Evolutionary conservation across 1,140 invertebrate species (phyloP).

Genomic region (Pseudomyrmex pallidus): DNA sequence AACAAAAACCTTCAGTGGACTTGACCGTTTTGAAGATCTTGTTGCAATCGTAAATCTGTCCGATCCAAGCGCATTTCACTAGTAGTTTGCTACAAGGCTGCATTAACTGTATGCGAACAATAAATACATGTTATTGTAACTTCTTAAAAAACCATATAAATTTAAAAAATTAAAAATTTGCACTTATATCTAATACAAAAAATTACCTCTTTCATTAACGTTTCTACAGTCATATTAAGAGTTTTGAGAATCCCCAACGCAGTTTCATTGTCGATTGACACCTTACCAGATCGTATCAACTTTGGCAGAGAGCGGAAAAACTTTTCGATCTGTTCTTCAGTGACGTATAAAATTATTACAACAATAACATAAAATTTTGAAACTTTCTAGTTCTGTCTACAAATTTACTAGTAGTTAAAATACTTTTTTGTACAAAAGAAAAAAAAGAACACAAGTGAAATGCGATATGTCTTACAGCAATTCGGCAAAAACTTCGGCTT

Average conservation of each 20-base stretch:
- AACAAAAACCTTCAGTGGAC: slow-evolving; percentile 77
- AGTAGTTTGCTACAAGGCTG: slow-evolving; percentile 76
- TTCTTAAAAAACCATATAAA: background rate
- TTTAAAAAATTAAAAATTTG: too few species aligned
- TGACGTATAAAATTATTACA: slow-evolving; percentile 17
- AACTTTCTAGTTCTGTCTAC: background rate
- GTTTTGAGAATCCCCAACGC: too few species aligned
- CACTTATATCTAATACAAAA: too few species aligned
- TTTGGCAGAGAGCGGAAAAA: slow-evolving; percentile 71
- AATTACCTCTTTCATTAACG: slow-evolving; percentile 67
- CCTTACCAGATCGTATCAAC: slow-evolving; percentile 68
- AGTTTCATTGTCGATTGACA: slow-evolving; percentile 59
- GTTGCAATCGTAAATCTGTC: slow-evolving; percentile 72
- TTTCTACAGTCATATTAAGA: slow-evolving; percentile 61
- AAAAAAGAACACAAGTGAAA: too few species aligned
- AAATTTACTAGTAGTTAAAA: too few species aligned
- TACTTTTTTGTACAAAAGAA: too few species aligned
- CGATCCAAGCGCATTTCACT: slow-evolving; percentile 76
- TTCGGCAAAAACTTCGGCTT: slow-evolving; percentile 64
- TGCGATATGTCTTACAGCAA: slow-evolving; percentile 66
- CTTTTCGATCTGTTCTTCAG: slow-evolving; percentile 42
- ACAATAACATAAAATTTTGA: background rate
- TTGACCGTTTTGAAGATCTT: slow-evolving; percentile 77
- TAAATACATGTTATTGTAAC: background rate
- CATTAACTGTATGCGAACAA: slow-evolving; percentile 70